These are phyloP conservation scores for Chaetophractus vellerosus DNA, from an alignment of 2,797 vertebrate genomes.

Conservation along the genomic window DNA sequence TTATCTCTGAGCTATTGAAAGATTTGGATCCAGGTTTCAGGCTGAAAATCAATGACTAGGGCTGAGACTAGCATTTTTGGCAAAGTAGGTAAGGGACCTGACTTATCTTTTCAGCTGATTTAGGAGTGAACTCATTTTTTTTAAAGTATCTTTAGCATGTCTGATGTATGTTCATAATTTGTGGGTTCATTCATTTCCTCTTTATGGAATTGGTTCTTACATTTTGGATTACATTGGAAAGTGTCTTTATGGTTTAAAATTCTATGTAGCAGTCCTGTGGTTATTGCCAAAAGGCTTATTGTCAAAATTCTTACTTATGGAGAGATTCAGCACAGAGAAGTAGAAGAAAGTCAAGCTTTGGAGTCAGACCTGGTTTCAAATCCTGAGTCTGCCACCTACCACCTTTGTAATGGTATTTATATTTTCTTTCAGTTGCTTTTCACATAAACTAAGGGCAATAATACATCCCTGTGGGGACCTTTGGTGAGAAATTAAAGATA, in stretches of 20 bases:
- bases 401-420: not conserved
- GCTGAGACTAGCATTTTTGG: not conserved
- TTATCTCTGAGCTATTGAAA: not conserved
- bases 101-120: slow-evolving; percentile 16
- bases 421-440: not conserved
- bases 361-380: slow-evolving; percentile 1
- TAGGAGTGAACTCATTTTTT: not conserved
- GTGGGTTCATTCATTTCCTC: slow-evolving; percentile 6
- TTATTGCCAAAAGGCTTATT: not conserved
- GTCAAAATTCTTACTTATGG: not conserved
- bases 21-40: not conserved
- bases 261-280: not conserved
- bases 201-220: slow-evolving; percentile 50
- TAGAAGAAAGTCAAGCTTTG: slow-evolving; percentile 16
- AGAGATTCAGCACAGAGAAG: not conserved
- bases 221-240: not conserved
- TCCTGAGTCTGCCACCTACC: not conserved
- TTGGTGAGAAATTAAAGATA: slow-evolving; percentile 29
- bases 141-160: not conserved
- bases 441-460: not conserved
- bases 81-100: not conserved
- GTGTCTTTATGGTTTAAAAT: not conserved
- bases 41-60: not conserved
- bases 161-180: slow-evolving; percentile 19
- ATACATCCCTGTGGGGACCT: not conserved